Base-by-base conservation (phyloP, 2,888 invertebrate genomes). In the Eurytoma adleriae region DNA sequence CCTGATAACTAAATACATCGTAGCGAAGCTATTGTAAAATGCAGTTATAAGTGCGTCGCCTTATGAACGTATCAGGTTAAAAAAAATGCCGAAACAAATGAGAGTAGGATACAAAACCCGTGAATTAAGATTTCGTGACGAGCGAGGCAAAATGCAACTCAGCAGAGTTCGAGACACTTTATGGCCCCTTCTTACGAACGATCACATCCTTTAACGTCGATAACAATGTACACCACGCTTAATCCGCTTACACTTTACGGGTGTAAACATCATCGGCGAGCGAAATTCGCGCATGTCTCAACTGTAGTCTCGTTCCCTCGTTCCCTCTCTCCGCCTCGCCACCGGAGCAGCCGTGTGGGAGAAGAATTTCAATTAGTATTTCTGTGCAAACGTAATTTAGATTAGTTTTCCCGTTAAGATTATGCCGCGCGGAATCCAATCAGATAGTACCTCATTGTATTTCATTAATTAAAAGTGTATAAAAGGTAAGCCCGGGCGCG, bases 361-460 rank as follows among this genome's bases (percentile, higher is more conserved):
- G 75, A 70, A 72, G 80, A 80, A 76, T 80, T 71, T 67, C 80
- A 80, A 80, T 80, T 76, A 76, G 75, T 80, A 80, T 80, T 80
- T 80, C 80, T 76, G 62, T 48, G 56, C 59, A 78, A 73, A 73
- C n/a, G 78, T 50, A 78, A 78, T 78, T 78, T 78, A 78, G 78
- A 78, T 78, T 68, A 73, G 78, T 73, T 73, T 72, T 68, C 62
- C 73, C 24, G 78, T 73, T 78, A 78, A 79, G 79, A 79, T 79
- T 79, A 75, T 20, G 27, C n/a, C 20, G 40, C 3, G 2, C 20
- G 69, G 48, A 56, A 74, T 70, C 61, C 70, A 48, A 79, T 79
- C 71, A 75, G 79, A 79, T 79, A 79, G 52, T 66, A 18, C 48
- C 61, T 79, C 79, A 79, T 79, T 79, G 74, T 79, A 71, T 79